phyloP scores from a whole-genome alignment of 2,797 vertebrate species.

The Anas acuta region DNA sequence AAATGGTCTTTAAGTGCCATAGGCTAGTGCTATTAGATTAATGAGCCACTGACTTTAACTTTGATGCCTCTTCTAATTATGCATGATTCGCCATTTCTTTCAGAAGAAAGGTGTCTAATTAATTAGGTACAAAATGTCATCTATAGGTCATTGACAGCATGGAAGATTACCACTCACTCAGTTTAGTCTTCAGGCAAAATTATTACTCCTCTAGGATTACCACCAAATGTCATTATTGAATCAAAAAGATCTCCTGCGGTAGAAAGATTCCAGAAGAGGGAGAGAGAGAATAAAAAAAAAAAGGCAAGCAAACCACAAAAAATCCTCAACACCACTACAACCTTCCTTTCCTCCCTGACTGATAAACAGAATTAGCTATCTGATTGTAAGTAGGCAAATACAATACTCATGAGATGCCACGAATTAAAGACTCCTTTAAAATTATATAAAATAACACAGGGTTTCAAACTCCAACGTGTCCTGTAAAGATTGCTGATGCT shows the following conservation, averaged over 20 bases:
- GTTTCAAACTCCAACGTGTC: not conserved
- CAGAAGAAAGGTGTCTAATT: constrained; percentile 76
- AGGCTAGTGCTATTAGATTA: constrained; percentile 76
- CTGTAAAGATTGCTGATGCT: not conserved
- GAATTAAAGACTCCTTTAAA: constrained; percentile 35
- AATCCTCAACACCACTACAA: not conserved
- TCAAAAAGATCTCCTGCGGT: constrained; percentile 53
- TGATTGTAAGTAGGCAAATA: constrained; percentile 51
- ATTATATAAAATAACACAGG: constrained; percentile 13
- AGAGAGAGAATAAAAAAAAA: not conserved
- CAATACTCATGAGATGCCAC: not conserved
- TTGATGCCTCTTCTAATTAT: constrained; percentile 81
- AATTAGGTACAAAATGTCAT: constrained; percentile 83
- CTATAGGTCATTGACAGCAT: constrained; percentile 81
- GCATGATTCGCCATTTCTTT: constrained; percentile 71
- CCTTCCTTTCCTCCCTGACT: constrained; percentile 5
- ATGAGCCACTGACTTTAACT: constrained; percentile 72
- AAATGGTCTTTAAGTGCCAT: constrained; percentile 69
- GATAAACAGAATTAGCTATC: constrained; percentile 22
- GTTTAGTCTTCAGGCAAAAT: constrained; percentile 72
- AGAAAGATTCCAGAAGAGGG: constrained; percentile 59
- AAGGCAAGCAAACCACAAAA: too few relatives aligned
- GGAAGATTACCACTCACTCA: constrained; percentile 68
- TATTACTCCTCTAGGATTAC: constrained; percentile 72
- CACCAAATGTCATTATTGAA: constrained; percentile 78